Base-by-base conservation (phyloP, 2,113 vertebrate genomes). In the Procapra przewalskii region DNA sequence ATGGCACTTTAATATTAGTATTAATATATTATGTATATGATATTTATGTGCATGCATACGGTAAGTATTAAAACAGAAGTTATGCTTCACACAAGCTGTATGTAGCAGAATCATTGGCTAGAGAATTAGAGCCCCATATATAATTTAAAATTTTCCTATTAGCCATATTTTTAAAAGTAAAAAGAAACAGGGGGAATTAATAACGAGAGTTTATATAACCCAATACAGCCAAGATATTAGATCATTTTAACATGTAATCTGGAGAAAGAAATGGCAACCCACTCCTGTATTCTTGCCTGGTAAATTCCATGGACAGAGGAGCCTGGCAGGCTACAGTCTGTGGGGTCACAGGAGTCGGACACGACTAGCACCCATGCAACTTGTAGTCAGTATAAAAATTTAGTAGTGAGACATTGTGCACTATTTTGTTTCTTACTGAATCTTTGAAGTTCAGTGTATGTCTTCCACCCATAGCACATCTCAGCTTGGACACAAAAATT, bases 121-220 rank as follows among this genome's bases (percentile, higher is more conserved):
- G 21, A 84, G 59, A 54, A 83, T 0, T 1, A 9, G 3, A 71
- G 33, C 21, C 40, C 11, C 1, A 0, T 79, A 7, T n/a, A n/a
- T 12, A 50, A 25, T 33, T 19, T 12, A 31, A 92, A 43, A 31
- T 17, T n/a, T 67, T 50, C 48, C 67, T 45, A 23, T 43, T 40
- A 55, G 89, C 54, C 7, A 15, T 43, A 3, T 77, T 80, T 92
- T 57, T 64, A n/a, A 84, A 94, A 50, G 15, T 64, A 33, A 45
- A 62, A 83, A 27, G 43, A 64, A 50, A 55, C 11, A 15, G 48
- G 19, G 2, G 1, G 25, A 52, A 19, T 45, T 45, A 75, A 62
- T 92, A 36, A 31, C 12, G 57, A 48, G 40, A 40, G 67, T 64
- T 81, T 67, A 23, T 50, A 16, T 57, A 86, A 83, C 36, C 80